A percentile compares a stretch with the other conserved stretches of the same genome.
phyloP scores from a whole-genome alignment of 2,888 invertebrate species.

The Protodeltote pygarga region DNA sequence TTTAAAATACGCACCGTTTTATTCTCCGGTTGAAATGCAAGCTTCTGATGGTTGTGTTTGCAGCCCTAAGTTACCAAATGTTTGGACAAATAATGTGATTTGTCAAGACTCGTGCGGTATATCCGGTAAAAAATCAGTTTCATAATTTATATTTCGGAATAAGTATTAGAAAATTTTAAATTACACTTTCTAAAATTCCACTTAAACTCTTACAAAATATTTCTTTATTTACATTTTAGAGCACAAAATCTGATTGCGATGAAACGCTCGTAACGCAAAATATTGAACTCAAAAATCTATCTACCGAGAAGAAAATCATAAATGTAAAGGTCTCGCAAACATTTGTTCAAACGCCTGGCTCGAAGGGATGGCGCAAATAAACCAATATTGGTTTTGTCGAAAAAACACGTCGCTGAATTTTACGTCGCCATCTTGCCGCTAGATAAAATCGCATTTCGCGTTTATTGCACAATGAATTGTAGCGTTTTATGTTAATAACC shows the following conservation, averaged over 20 bases:
- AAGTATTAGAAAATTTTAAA: too few relatives aligned
- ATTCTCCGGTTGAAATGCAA: slow-evolving; percentile 50
- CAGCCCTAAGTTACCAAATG: slow-evolving; percentile 37
- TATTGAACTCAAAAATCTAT: slow-evolving; percentile 21
- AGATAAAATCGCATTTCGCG: slow-evolving; percentile 83
- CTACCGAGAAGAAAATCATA: slow-evolving; percentile 28
- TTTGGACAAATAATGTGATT: slow-evolving; percentile 36
- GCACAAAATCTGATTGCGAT: too few relatives aligned
- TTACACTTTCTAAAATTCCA: too few relatives aligned
- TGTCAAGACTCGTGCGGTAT: not conserved
- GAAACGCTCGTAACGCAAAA: too few relatives aligned
- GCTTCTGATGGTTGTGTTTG: slow-evolving; percentile 47
- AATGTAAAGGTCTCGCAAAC: slow-evolving; percentile 40
- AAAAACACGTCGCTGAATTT: slow-evolving; percentile 60
- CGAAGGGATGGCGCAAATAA: slow-evolving; percentile 45
- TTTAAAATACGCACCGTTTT: slow-evolving; percentile 57
- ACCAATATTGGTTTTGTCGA: slow-evolving; percentile 53
- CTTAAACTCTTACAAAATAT: too few relatives aligned
- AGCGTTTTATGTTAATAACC: slow-evolving; percentile 84
- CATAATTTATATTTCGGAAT: too few relatives aligned
- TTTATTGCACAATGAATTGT: slow-evolving; percentile 85
- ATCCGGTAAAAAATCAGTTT: too few relatives aligned
- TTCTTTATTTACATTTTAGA: too few relatives aligned
- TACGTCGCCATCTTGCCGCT: slow-evolving; percentile 68
- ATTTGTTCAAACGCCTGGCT: slow-evolving; percentile 37